phyloP scores from a whole-genome alignment of 2,113 vertebrate genomes.

The Chionis minor region DNA sequence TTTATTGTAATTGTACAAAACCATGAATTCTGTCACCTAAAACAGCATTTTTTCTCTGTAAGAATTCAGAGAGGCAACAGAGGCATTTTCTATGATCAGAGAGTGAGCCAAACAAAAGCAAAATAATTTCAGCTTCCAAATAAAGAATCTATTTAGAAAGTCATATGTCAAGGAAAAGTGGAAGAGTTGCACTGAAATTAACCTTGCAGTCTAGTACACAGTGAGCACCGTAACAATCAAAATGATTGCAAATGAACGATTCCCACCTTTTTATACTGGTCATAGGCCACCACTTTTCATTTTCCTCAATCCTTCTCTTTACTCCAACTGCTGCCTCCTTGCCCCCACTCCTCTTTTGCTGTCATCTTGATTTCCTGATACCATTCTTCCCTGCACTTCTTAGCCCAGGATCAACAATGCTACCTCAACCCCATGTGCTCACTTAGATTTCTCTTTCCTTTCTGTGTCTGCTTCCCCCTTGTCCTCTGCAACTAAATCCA shows the following conservation, averaged over 20 bases:
- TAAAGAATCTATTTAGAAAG: neutral
- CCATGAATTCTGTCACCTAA: neutral
- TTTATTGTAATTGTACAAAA: neutral
- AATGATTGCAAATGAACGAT: neutral
- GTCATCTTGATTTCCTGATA: neutral
- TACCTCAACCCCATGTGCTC: neutral
- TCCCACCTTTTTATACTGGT: neutral
- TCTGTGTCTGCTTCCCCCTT: neutral
- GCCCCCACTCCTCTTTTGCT: neutral
- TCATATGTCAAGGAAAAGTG: neutral
- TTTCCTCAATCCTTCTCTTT: neutral
- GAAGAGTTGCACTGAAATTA: neutral
- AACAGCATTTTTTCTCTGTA: neutral
- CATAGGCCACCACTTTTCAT: neutral
- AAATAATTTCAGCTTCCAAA: neutral
- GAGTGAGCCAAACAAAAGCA: neutral
- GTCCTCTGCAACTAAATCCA: neutral
- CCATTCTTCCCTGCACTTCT: neutral
- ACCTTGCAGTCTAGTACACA: neutral
- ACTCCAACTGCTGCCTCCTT: neutral
- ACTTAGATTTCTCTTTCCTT: neutral
- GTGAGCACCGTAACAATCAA: neutral
- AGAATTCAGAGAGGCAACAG: neutral
- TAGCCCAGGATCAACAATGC: neutral
- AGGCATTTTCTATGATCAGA: neutral